These are phyloP conservation scores for Choristoneura fumiferana DNA, from an alignment of 1,140 invertebrate species.

Conservation along the genomic window DNA sequence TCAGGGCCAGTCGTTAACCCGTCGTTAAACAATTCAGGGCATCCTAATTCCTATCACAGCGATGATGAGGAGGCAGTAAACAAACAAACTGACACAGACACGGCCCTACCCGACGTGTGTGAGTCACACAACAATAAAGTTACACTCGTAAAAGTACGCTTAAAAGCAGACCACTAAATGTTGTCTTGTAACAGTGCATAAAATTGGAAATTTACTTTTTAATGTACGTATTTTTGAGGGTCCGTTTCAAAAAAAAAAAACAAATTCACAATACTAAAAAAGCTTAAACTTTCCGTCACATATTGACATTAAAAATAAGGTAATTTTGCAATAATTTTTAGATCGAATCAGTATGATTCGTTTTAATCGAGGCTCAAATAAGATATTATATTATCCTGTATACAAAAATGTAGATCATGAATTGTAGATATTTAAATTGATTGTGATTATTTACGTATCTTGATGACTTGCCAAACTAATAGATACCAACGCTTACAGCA, in stretches of 20 bases:
- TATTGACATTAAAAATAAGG: too few species aligned
- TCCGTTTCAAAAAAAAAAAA: too few species aligned
- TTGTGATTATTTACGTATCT: conserved; percentile 22
- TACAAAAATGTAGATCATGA: neutral
- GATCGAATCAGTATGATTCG: too few species aligned
- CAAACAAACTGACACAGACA: conserved; percentile 31
- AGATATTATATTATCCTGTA: too few species aligned
- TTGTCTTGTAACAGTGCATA: neutral
- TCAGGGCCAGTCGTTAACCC: conserved; percentile 59
- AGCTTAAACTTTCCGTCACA: too few species aligned
- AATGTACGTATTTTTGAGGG: too few species aligned
- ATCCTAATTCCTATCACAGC: conserved; percentile 43
- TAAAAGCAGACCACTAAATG: conserved; percentile 11
- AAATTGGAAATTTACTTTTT: neutral
- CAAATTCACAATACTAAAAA: too few species aligned
- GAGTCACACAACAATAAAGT: conserved; percentile 30
- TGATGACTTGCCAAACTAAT: conserved; percentile 40
- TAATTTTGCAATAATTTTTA: too few species aligned
- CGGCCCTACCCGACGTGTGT: conserved; percentile 20
- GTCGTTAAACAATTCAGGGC: conserved; percentile 54
- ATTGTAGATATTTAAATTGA: neutral
- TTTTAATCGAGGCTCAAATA: too few species aligned
- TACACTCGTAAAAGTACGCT: conserved; percentile 13
- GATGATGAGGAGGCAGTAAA: conserved; percentile 38
- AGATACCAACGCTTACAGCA: conserved; percentile 12